Conservation (phyloP, 1,140 invertebrate species). For the Diprion similis region DNA sequence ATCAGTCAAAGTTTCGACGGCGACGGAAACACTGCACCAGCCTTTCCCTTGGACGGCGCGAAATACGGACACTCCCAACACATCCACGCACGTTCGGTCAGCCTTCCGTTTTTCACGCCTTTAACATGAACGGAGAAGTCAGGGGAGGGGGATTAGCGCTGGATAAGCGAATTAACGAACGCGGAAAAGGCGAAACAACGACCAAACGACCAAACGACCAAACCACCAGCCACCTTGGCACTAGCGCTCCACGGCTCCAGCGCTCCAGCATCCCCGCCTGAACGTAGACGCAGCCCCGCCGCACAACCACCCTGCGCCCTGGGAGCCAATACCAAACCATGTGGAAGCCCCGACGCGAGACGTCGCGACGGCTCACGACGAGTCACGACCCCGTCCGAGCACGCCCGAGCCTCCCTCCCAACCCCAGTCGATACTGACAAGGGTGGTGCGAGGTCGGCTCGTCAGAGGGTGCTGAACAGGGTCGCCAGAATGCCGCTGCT, state of each 20-base stretch:
- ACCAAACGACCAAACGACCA: background rate
- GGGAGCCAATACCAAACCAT: slow-evolving; percentile 63
- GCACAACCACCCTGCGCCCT: slow-evolving; percentile 55
- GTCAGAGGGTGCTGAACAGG: slow-evolving; percentile 55
- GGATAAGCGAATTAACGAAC: background rate
- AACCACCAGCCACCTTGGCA: slow-evolving; percentile 23
- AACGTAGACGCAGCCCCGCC: slow-evolving; percentile 42
- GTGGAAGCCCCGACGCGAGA: slow-evolving; percentile 58
- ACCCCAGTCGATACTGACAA: slow-evolving; percentile 58
- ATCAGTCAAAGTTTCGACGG: too few relatives aligned
- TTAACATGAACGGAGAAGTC: background rate
- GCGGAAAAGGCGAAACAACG: background rate
- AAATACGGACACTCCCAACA: background rate
- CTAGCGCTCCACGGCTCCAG: slow-evolving; percentile 33
- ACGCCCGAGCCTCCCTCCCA: slow-evolving; percentile 44
- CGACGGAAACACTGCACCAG: background rate
- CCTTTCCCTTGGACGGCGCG: background rate
- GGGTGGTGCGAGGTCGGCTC: slow-evolving; percentile 56
- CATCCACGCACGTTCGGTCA: background rate
- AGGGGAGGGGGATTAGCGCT: background rate
- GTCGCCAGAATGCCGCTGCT: background rate
- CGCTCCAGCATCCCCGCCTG: slow-evolving; percentile 6
- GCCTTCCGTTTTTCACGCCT: background rate
- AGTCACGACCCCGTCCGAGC: slow-evolving; percentile 52
- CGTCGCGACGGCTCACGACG: slow-evolving; percentile 41